These are phyloP conservation scores for Pteropus rufus DNA, from an alignment of 2,797 vertebrate species.

Conservation along the genomic window DNA sequence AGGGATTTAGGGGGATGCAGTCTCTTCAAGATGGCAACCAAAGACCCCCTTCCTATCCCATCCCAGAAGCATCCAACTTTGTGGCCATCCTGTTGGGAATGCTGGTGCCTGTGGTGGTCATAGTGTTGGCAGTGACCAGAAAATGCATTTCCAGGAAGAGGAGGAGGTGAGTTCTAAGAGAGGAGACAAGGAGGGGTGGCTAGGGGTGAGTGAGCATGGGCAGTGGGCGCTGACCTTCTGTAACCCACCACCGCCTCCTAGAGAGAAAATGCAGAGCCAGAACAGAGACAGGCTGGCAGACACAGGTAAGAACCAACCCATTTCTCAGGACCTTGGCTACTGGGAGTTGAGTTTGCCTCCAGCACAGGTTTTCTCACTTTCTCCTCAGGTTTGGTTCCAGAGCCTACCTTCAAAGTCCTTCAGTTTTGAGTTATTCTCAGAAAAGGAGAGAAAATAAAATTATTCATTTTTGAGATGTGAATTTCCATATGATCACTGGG, in stretches of 20 bases:
- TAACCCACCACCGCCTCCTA: neutral
- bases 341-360: neutral
- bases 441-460: slow-evolving; percentile 20
- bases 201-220: rapidly evolving
- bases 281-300: neutral
- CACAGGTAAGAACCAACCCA: neutral
- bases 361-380: neutral
- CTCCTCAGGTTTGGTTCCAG: neutral
- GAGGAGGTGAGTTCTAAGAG: neutral
- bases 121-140: slow-evolving; percentile 52
- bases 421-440: slow-evolving; percentile 16
- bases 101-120: slow-evolving; percentile 71
- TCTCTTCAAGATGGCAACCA: neutral
- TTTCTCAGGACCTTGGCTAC: rapidly evolving
- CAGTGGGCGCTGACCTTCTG: neutral
- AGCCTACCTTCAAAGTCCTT: neutral
- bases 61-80: slow-evolving; percentile 72
- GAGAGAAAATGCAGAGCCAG: neutral
- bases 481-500: neutral
- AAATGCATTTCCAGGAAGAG: slow-evolving; percentile 78
- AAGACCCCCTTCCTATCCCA: neutral
- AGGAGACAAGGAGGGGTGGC: neutral
- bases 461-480: slow-evolving; percentile 11
- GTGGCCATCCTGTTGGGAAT: slow-evolving; percentile 82
- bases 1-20: neutral